phyloP scores from a whole-genome alignment of 2,888 invertebrate genomes.

The Synergus itoensis region DNA sequence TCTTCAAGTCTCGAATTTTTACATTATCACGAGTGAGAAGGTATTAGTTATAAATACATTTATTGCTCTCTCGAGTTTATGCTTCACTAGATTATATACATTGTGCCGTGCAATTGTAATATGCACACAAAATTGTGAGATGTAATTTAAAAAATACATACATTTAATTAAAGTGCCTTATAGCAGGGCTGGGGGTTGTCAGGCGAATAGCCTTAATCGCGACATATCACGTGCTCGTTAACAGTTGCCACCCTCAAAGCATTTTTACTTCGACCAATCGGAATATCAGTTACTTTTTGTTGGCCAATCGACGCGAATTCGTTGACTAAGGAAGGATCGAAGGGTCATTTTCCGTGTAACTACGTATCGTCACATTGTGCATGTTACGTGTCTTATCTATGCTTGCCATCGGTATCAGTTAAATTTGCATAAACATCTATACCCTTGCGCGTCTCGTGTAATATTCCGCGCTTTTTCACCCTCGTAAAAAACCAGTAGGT shows the following conservation, averaged over 20 bases:
- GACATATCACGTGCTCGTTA: conserved; percentile 55
- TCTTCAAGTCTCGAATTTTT: no score
- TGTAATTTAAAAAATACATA: conserved; percentile 59
- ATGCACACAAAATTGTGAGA: not conserved
- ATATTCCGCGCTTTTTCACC: conserved; percentile 59
- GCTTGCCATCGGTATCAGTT: conserved; percentile 74
- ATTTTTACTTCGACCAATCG: conserved; percentile 44
- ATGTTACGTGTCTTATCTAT: conserved; percentile 68
- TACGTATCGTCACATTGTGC: conserved; percentile 63
- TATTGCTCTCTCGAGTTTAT: not conserved
- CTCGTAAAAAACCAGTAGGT: conserved; percentile 10
- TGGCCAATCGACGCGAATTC: conserved; percentile 48
- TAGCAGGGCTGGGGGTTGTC: conserved; percentile 5
- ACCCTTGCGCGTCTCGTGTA: conserved; percentile 64
- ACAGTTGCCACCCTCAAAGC: conserved; percentile 40
- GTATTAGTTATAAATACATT: not conserved
- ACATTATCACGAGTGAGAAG: no score
- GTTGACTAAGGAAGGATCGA: conserved; percentile 44
- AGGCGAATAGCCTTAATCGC: conserved; percentile 49
- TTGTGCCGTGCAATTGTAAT: not conserved
- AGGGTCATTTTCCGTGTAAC: conserved; percentile 60
- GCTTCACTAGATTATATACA: not conserved
- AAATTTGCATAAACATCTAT: conserved; percentile 77
- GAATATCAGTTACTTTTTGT: conserved; percentile 49
- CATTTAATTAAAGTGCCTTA: conserved; percentile 56